phyloP scores from a whole-genome alignment of 2,113 vertebrate genomes.

The Eublepharis macularius region DNA sequence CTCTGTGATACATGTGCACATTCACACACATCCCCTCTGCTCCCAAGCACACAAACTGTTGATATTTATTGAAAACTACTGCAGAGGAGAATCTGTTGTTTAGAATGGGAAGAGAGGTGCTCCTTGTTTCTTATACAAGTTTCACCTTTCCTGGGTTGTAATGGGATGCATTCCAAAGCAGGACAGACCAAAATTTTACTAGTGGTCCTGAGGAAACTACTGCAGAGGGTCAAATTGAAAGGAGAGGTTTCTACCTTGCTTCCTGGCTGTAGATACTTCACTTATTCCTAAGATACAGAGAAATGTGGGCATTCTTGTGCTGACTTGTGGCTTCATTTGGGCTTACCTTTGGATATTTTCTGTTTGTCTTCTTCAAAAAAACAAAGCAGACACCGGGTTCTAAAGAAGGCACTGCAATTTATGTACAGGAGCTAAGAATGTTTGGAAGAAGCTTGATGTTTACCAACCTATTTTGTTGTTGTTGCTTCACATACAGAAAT shows the following conservation, averaged over 20 bases:
- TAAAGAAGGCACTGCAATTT: neutral
- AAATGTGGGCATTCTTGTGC: neutral
- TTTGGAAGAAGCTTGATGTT: neutral
- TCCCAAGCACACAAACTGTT: neutral
- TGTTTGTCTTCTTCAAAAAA: neutral
- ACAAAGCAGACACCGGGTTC: neutral
- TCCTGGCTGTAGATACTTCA: too few relatives aligned
- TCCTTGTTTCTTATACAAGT: neutral
- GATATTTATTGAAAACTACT: neutral
- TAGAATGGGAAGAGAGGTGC: neutral
- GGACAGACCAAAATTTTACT: neutral
- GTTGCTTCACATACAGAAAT: slow-evolving; percentile 79
- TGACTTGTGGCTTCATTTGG: neutral
- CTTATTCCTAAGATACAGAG: neutral
- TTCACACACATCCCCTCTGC: neutral
- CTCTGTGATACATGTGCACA: neutral
- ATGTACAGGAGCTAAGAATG: neutral
- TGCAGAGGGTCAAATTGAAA: neutral
- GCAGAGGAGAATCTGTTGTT: neutral
- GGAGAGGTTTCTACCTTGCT: neutral
- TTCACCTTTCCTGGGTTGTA: neutral
- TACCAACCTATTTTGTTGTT: slow-evolving; percentile 37
- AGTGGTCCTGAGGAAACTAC: too few relatives aligned
- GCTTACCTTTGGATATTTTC: neutral
- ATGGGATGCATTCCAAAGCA: neutral